Evolutionary conservation across 1,140 invertebrate genomes (phyloP), one percentile per base, ranked within the genome.

Genomic region (Orussus abietinus): DNA sequence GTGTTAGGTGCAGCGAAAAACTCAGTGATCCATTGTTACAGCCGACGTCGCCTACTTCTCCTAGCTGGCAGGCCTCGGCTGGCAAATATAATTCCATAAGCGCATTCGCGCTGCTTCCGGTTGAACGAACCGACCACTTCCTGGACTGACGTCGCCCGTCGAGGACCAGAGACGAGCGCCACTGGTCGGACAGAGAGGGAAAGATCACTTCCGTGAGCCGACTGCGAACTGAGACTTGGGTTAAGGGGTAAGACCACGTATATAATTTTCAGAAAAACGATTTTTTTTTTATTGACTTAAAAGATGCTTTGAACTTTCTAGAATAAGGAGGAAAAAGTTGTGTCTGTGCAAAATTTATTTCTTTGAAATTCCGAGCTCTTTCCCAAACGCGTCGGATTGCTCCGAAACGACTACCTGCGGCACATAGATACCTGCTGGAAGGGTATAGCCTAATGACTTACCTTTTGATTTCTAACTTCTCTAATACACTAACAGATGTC

Each of bases 111-210:
- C 48, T 33, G 50, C 59, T 66, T 66, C 64, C 62, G 62, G 62
- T 62, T 62, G 58, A 63, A 63, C 55, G 60, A 59, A 58, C 56
- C 51, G 20, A n/a, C n/a, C n/a, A n/a, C n/a, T n/a, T n/a, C n/a
- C n/a, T n/a, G n/a, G n/a, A n/a, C n/a, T n/a, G n/a, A n/a, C n/a
- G n/a, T n/a, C n/a, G n/a, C n/a, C n/a, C n/a, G n/a, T n/a, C n/a
- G n/a, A n/a, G n/a, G n/a, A n/a, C n/a, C n/a, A n/a, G n/a, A n/a
- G n/a, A n/a, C n/a, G n/a, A n/a, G n/a, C n/a, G n/a, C n/a, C n/a
- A n/a, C n/a, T n/a, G n/a, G n/a, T n/a, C n/a, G n/a, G n/a, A n/a
- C n/a, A n/a, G n/a, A n/a, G n/a, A n/a, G n/a, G n/a, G n/a, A n/a
- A n/a, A n/a, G n/a, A n/a, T n/a, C n/a, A n/a, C n/a, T n/a, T n/a